Evolutionary conservation across 2,797 vertebrate species (phyloP).

Genomic region (Halcyon badia): DNA sequence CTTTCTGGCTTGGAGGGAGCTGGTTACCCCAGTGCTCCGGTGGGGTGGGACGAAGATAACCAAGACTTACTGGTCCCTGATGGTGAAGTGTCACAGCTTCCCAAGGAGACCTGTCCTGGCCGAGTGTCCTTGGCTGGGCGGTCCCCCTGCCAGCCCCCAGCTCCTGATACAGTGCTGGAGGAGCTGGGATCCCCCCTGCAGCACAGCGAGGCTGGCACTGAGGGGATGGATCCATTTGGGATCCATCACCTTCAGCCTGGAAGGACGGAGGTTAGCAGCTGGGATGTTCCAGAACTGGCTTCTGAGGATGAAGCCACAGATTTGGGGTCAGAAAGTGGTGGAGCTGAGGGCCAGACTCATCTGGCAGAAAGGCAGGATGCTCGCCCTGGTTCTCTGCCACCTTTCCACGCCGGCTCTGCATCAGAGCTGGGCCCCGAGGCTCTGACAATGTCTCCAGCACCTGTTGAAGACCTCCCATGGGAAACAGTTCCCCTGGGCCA

Average conservation of each 20-base stretch:
- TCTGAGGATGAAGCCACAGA: slow-evolving; percentile 43
- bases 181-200: slow-evolving; percentile 10
- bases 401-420: neutral
- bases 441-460: fast-evolving
- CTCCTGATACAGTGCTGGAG: neutral
- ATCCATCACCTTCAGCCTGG: neutral
- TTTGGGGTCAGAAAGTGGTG: slow-evolving; percentile 13
- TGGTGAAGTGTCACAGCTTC: neutral
- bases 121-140: neutral
- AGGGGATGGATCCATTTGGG: neutral
- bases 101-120: neutral
- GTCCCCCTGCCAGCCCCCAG: slow-evolving; percentile 29
- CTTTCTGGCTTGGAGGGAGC: neutral
- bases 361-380: neutral
- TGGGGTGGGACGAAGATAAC: slow-evolving; percentile 58
- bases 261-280: neutral
- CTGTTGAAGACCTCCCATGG: neutral
- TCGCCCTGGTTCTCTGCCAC: neutral
- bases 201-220: neutral
- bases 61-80: neutral
- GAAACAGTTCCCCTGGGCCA: neutral
- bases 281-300: slow-evolving; percentile 47
- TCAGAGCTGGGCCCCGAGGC: slow-evolving; percentile 9
- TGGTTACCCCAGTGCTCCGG: neutral
- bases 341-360: neutral